Base-by-base conservation (phyloP, 2,797 vertebrate genomes). In the Hipposideros larvatus region DNA sequence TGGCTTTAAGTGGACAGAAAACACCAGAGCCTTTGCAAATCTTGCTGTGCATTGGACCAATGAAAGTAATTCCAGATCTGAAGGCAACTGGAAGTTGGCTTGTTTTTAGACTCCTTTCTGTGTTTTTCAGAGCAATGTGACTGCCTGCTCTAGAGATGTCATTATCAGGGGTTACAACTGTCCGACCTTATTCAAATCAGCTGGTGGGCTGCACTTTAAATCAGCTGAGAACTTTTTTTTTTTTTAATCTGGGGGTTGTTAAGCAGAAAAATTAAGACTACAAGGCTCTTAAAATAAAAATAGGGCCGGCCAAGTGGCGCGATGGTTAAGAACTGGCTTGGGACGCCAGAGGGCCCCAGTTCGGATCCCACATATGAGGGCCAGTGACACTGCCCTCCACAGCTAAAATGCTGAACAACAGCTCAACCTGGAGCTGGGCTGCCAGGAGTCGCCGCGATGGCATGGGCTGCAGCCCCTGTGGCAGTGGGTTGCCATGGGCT, bases 1-100 rank as follows among this genome's bases (percentile, higher is more conserved):
- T 9, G 99, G 99, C 95, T 99, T 99, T 96, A 99, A 98, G 7
- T 99, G 99, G 43, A 99, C 98, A 14, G 99, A 99, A 53, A 99
- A 98, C 99, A 99, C 99, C 1, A 99, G 99, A 0, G 99, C 99
- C 98, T 99, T 99, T 94, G 99, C 98, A 46, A 99, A 99, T 99
- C 99, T 96, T 99, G 99, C 98, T 99, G 99, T 0, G 99, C 99
- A 48, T 99, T 99, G 4, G 99, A 99, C 99, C 99, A 99, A 97
- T 99, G 99, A 98, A 99, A 99, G 97, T 99, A 99, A 90, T 99
- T 99, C 48, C 99, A 15, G 99, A 99, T 98, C 99, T 99, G 98
- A 99, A 99, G 57, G 99, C 98, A 5, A 98, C 99, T 97, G 99
- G 99, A 4, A 99, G 97, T 98, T 99, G 99, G 94, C 99, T 98